These are phyloP conservation scores for Limenitis camilla DNA, from an alignment of 2,888 invertebrate genomes.

Conservation along the genomic window DNA sequence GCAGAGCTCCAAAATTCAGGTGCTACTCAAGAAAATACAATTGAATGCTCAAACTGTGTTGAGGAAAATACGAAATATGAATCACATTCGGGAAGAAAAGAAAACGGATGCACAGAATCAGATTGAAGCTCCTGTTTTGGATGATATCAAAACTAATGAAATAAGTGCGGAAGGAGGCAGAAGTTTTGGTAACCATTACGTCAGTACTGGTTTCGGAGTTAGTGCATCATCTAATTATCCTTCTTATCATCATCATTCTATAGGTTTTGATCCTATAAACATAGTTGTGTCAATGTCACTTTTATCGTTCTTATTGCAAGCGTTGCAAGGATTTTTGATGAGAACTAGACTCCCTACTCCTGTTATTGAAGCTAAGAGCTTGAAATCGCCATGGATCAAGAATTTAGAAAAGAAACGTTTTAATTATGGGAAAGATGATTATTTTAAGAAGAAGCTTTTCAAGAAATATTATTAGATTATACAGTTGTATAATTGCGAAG, in stretches of 20 bases:
- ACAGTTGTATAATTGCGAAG: too few species aligned
- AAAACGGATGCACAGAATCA: conserved; percentile 33
- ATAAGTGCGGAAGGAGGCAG: conserved; percentile 32
- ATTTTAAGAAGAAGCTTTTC: conserved; percentile 35
- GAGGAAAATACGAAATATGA: conserved; percentile 48
- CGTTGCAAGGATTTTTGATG: conserved; percentile 56
- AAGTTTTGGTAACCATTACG: conserved; percentile 50
- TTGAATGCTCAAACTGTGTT: conserved; percentile 54
- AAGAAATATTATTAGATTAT: conserved; percentile 35
- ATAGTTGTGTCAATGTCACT: conserved; percentile 66
- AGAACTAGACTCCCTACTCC: conserved; percentile 56
- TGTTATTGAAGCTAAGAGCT: conserved; percentile 51
- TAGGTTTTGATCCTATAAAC: conserved; percentile 70
- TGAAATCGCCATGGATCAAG: conserved; percentile 17
- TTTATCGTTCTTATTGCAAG: conserved; percentile 62
- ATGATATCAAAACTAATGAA: conserved; percentile 29
- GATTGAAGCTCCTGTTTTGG: conserved; percentile 48
- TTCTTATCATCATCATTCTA: conserved; percentile 66
- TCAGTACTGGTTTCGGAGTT: conserved; percentile 48
- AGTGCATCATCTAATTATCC: conserved; percentile 47
- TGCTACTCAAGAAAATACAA: conserved; percentile 54
- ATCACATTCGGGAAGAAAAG: conserved; percentile 29
- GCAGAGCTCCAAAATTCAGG: conserved; percentile 57
- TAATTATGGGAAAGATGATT: conserved; percentile 35
- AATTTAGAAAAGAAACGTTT: conserved; percentile 32